A percentile compares a stretch with the other conserved stretches of the same genome.
phyloP scores from a whole-genome alignment of 2,888 invertebrate species.

The Eutolmus rufibarbis region DNA sequence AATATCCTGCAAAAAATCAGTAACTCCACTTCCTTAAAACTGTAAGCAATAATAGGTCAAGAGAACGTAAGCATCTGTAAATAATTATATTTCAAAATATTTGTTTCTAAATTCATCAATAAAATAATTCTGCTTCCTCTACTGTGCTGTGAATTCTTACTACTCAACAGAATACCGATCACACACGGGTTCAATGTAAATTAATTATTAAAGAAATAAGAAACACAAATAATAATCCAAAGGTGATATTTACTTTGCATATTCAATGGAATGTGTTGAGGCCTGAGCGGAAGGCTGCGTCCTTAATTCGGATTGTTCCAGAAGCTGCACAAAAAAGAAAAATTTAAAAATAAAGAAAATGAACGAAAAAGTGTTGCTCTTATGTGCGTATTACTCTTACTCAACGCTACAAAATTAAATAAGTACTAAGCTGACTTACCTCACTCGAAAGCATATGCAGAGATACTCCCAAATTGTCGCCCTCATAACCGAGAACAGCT shows the following conservation, averaged over 20 bases:
- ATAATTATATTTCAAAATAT: background rate
- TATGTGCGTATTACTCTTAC: background rate
- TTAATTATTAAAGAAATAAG: conserved; percentile 38
- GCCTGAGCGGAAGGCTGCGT: conserved; percentile 64
- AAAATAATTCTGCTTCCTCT: background rate
- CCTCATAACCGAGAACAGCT: conserved; percentile 75
- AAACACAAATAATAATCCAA: conserved; percentile 54
- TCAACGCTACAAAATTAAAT: background rate
- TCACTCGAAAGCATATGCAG: conserved; percentile 67
- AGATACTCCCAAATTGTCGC: conserved; percentile 67
- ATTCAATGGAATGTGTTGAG: conserved; percentile 66
- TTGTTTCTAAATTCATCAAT: background rate
- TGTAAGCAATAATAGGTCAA: background rate
- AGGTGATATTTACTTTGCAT: conserved; percentile 70
- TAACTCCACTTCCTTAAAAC: too few species aligned
- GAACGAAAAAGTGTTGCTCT: conserved; percentile 44
- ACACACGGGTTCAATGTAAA: conserved; percentile 46
- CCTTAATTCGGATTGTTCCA: conserved; percentile 70
- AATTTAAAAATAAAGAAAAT: conserved; percentile 52
- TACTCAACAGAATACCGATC: background rate
- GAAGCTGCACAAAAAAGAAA: conserved; percentile 72
- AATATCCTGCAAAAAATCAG: too few species aligned
- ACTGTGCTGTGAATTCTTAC: background rate
- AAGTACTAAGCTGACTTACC: conserved; percentile 63
- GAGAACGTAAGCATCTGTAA: background rate